These are phyloP conservation scores for Cataglyphis livida DNA, from an alignment of 2,888 invertebrate species.

Conservation along the genomic window DNA sequence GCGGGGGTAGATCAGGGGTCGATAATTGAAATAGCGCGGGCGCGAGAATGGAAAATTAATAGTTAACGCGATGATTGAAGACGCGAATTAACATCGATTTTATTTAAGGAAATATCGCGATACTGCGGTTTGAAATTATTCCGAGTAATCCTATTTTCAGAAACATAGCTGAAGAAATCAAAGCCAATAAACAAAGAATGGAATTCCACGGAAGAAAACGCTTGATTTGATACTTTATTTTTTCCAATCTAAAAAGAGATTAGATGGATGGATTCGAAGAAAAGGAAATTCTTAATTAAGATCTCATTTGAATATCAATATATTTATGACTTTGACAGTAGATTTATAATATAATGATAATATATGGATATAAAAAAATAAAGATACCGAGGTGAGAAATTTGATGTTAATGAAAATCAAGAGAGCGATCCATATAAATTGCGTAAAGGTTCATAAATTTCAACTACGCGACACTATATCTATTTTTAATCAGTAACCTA, in stretches of 20 bases:
- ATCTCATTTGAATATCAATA: not conserved
- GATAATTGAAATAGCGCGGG: constrained; percentile 3
- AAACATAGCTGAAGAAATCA: not conserved
- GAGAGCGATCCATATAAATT: not conserved
- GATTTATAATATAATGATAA: not conserved
- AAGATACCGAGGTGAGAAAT: not conserved
- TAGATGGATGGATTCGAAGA: not conserved
- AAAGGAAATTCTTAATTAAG: not conserved
- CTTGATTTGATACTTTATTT: not conserved
- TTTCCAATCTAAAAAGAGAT: not conserved
- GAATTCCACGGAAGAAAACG: not conserved
- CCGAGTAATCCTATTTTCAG: not conserved
- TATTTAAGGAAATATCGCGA: constrained; percentile 2
- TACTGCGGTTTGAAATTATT: not conserved
- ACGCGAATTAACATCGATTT: not conserved
- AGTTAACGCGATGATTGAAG: not conserved
- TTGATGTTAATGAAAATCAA: not conserved
- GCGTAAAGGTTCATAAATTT: not conserved
- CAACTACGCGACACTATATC: not conserved
- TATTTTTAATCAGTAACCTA: not conserved
- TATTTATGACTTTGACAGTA: not conserved
- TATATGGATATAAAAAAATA: not conserved
- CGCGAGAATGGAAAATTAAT: constrained; percentile 1
- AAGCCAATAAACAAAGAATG: not conserved
- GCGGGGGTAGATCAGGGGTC: not conserved